Base-by-base conservation (phyloP, 2,888 invertebrate genomes). In the Brenthis ino region DNA sequence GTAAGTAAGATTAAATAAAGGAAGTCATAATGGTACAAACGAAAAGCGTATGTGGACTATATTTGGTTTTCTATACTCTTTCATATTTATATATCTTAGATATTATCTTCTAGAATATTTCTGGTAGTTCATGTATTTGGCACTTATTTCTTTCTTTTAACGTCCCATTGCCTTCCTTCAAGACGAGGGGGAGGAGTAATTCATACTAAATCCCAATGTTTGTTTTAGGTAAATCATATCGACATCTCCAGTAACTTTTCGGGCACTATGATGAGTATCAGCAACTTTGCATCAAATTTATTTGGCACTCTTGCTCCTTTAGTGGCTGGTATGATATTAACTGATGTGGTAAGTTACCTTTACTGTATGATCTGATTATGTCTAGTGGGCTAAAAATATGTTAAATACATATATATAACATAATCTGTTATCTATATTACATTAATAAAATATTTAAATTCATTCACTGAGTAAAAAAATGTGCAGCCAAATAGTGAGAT, bases 201-300 rank as follows among this genome's bases (percentile, higher is more conserved):
- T 28, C 2, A 37, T 37, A 37, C 37, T 43, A 0, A 43, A 43
- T 43, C 2, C 2, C 11, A 8, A 8, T 16, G 5, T 43, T 54
- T 28, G 16, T 69, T 72, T 4, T 91, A 95, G 93, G 94, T 95
- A 0, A 97, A 96, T 83, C 96, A 96, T 77, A 96, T 97, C 63
- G 97, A 97, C 81, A 93, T 97, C 64, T 95, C 97, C 0, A 97
- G 97, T 0, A 96, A 96, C 81, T 97, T 95, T 79, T 96, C 97
- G 0, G 97, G 97, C 0, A 95, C 96, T 0, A 88, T 97, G 75
- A 96, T 97, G 95, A 97, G 97, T 43, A 94, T 97, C 69, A 96
- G 96, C 20, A 97, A 97, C 83, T 95, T 96, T 65, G 88, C 94
- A 1, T 95, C 96, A 0, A 97, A 96, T 78, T 84, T 95, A 3